phyloP scores from a whole-genome alignment of 2,797 vertebrate species.

The Esox lucius region DNA sequence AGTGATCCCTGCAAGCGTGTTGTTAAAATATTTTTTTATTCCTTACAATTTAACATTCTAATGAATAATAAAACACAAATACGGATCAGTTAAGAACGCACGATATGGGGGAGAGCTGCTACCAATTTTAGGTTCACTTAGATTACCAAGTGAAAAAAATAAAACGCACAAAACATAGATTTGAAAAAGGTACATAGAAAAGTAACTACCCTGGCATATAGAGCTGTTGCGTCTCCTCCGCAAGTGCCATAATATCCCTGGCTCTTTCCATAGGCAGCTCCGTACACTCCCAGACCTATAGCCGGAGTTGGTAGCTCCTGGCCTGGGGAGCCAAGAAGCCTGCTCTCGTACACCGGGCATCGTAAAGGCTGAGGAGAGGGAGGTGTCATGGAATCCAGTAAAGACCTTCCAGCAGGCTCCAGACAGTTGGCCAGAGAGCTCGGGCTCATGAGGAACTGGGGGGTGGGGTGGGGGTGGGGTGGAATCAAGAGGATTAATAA shows the following conservation, averaged over 20 bases:
- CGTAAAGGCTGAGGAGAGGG: conserved; percentile 83
- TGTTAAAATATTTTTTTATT: background rate
- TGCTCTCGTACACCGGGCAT: conserved; percentile 85
- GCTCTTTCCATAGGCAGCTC: conserved; percentile 81
- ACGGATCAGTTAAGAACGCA: background rate
- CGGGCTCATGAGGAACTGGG: conserved; percentile 89
- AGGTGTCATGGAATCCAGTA: conserved; percentile 75
- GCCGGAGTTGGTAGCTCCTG: conserved; percentile 83
- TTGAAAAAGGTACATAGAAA: background rate
- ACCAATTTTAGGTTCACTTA: background rate
- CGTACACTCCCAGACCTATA: conserved; percentile 85
- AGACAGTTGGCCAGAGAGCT: conserved; percentile 86
- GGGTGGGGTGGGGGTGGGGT: conserved; percentile 5
- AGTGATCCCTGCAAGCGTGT: conserved; percentile 78
- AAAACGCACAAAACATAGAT: background rate
- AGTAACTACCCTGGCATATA: conserved; percentile 87
- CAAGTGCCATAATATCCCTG: conserved; percentile 89
- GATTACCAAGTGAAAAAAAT: background rate
- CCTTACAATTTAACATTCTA: background rate
- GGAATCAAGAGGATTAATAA: background rate
- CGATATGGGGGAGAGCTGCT: background rate
- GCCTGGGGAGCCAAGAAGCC: conserved; percentile 85
- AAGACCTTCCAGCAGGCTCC: conserved; percentile 79
- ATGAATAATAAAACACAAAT: background rate
- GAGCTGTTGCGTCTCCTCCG: conserved; percentile 82